Evolutionary conservation across 2,797 vertebrate genomes (phyloP).

Genomic region (Sciurus carolinensis): DNA sequence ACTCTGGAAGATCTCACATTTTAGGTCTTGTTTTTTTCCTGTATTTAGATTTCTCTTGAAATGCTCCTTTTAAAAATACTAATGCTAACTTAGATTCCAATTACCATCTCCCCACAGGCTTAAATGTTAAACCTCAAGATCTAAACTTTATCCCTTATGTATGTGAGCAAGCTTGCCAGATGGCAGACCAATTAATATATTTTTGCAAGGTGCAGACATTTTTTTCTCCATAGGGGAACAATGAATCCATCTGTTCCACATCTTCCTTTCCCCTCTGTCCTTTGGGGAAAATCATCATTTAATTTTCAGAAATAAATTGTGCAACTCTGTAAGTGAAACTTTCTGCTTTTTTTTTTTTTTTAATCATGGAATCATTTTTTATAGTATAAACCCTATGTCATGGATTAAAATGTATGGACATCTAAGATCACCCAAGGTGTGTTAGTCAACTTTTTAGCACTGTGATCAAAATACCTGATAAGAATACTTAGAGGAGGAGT

Average conservation of each 20-base stretch:
- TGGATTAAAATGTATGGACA: constrained; percentile 34
- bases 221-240: constrained; percentile 77
- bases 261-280: constrained; percentile 63
- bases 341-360: constrained; percentile 62
- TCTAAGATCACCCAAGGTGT: background rate
- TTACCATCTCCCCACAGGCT: constrained; percentile 68
- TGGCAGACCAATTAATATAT: constrained; percentile 82
- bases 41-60: constrained; percentile 27
- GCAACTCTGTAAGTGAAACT: constrained; percentile 55
- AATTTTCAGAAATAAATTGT: constrained; percentile 79
- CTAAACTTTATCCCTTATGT: constrained; percentile 78
- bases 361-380: constrained; percentile 59
- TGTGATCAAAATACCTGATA: no score
- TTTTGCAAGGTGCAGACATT: constrained; percentile 82
- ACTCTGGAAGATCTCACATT: background rate
- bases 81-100: constrained; percentile 61
- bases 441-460: no score
- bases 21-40: constrained; percentile 29
- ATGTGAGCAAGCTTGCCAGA: constrained; percentile 77
- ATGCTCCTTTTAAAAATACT: constrained; percentile 60
- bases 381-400: background rate
- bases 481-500: no score
- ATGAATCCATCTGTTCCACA: constrained; percentile 76
- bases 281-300: constrained; percentile 78
- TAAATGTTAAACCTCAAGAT: constrained; percentile 81